A percentile compares a stretch with the other conserved stretches of the same genome.
phyloP scores from a whole-genome alignment of 2,797 vertebrate species.

The Leptatherina wallacei region DNA sequence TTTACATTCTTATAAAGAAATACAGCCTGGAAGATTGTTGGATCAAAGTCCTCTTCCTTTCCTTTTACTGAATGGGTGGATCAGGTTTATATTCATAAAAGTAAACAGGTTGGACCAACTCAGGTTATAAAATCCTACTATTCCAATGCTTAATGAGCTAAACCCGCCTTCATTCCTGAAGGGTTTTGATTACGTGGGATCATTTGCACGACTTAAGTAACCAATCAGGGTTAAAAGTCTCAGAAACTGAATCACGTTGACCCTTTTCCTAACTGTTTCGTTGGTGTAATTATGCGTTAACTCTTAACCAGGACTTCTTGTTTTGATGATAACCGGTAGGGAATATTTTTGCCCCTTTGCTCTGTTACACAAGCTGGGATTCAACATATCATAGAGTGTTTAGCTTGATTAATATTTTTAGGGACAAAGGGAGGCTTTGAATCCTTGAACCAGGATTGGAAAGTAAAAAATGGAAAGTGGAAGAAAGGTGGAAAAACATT shows the following conservation, averaged over 20 bases:
- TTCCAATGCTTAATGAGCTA: neutral
- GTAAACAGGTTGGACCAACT: neutral
- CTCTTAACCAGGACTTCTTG: neutral
- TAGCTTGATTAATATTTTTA: neutral
- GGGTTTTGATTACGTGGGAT: neutral
- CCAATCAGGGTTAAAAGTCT: neutral
- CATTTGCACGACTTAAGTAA: neutral
- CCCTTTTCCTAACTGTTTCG: neutral
- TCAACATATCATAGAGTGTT: neutral
- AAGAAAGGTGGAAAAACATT: neutral
- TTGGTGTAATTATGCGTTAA: neutral
- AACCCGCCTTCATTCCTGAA: neutral
- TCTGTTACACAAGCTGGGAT: neutral
- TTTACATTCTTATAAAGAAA: slow-evolving; percentile 14
- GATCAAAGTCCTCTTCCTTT: slow-evolving; percentile 7
- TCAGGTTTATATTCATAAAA: neutral
- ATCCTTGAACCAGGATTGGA: neutral
- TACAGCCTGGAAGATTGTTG: neutral
- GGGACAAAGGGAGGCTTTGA: slow-evolving; percentile 11
- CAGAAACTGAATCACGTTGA: neutral
- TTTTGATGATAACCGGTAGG: slow-evolving; percentile 3
- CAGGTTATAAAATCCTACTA: neutral
- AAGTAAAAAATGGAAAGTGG: neutral
- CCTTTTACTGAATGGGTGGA: neutral
- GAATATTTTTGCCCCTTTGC: neutral